Evolutionary conservation across 2,888 invertebrate species (phyloP).

Genomic region (Cataglyphis livida): DNA sequence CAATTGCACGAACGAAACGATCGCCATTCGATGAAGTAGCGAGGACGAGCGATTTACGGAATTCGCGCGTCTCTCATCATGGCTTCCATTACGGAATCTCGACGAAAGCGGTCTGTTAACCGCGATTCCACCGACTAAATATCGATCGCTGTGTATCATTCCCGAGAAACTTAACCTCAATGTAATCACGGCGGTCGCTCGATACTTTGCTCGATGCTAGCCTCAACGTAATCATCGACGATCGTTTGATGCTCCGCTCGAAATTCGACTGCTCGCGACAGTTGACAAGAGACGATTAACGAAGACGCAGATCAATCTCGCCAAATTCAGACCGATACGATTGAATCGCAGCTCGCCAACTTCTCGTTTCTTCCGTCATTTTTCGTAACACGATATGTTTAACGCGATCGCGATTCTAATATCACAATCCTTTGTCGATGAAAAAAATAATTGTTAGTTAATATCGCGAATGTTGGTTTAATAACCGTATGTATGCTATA

Average conservation of each 20-base stretch:
- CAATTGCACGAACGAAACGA: background rate
- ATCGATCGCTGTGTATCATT: background rate
- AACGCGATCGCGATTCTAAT: background rate
- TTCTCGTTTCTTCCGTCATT: background rate
- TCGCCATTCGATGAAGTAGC: background rate
- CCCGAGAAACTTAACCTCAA: background rate
- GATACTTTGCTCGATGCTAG: background rate
- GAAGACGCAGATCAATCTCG: background rate
- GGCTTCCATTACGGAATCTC: background rate
- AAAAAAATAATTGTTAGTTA: background rate
- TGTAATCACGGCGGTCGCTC: background rate
- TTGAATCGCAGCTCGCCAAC: too few species aligned
- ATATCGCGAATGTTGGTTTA: too few species aligned
- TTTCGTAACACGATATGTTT: background rate
- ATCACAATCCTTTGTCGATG: background rate
- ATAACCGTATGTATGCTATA: too few species aligned
- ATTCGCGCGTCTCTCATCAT: background rate
- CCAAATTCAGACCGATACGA: background rate
- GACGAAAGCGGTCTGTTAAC: background rate
- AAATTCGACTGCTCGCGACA: background rate
- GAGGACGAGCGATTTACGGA: background rate
- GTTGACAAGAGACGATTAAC: background rate
- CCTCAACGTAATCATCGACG: background rate
- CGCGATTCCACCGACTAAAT: background rate
- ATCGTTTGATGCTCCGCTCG: background rate